Conservation (phyloP, 2,113 vertebrate genomes). For the Pluvialis apricaria region DNA sequence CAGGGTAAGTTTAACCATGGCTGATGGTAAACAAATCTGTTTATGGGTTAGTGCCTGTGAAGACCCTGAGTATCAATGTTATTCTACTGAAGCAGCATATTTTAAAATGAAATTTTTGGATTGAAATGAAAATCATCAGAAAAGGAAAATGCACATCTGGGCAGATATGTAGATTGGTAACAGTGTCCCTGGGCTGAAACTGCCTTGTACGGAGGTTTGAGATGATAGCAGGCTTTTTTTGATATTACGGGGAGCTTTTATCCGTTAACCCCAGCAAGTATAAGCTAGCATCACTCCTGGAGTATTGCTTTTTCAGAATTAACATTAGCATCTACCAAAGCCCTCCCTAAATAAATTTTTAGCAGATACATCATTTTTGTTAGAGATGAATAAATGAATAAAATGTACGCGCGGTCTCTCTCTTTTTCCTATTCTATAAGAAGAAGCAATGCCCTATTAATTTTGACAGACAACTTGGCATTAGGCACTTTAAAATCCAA, state of each 20-base stretch:
- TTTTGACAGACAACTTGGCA: constrained; percentile 81
- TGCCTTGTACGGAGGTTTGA: background rate
- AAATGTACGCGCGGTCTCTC: constrained; percentile 14
- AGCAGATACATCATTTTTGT: constrained; percentile 72
- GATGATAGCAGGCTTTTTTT: background rate
- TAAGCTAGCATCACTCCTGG: background rate
- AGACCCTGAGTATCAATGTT: background rate
- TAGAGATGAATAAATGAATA: constrained; percentile 77
- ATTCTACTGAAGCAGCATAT: background rate
- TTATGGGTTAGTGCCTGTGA: constrained; percentile 26
- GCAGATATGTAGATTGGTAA: background rate
- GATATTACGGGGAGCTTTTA: background rate
- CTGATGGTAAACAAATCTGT: background rate
- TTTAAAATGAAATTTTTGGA: background rate
- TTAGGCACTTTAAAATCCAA: constrained; percentile 74
- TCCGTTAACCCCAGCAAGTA: background rate
- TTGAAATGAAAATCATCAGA: background rate
- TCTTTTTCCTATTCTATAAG: constrained; percentile 63
- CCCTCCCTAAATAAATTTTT: constrained; percentile 72
- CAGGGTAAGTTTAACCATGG: background rate
- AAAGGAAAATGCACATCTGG: background rate
- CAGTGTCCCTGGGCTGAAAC: background rate
- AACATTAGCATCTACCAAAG: constrained; percentile 44
- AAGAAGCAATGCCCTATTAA: constrained; percentile 76
- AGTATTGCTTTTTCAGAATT: constrained; percentile 38